These are phyloP conservation scores for Fundulus diaphanus DNA, from an alignment of 2,797 vertebrate species.

Conservation along the genomic window DNA sequence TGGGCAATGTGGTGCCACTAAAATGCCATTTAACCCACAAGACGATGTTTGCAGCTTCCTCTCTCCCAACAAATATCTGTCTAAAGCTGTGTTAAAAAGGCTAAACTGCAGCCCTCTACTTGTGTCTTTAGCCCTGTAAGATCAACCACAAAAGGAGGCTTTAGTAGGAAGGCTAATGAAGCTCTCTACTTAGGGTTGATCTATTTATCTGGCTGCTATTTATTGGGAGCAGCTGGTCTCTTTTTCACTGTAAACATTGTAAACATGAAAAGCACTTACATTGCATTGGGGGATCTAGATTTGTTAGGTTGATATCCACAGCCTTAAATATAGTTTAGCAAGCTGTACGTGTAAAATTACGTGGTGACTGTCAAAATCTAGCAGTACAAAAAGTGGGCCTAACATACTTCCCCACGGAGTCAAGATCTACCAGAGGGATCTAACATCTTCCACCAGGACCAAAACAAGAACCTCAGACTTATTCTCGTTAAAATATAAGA, in stretches of 20 bases:
- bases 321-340: background rate
- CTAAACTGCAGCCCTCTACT: background rate
- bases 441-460: no score
- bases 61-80: background rate
- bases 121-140: background rate
- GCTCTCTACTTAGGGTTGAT: background rate
- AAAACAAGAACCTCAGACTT: no score
- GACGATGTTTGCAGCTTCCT: background rate
- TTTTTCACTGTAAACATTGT: background rate
- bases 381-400: background rate
- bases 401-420: no score
- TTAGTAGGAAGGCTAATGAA: background rate
- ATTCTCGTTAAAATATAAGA: no score
- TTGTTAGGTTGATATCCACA: background rate
- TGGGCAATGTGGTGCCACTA: background rate
- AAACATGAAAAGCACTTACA: background rate
- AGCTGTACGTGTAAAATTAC: background rate
- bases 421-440: no score
- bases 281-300: background rate
- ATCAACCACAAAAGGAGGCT: background rate
- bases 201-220: background rate
- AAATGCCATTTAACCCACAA: background rate
- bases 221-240: background rate
- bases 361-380: background rate
- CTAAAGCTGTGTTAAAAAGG: background rate